Conservation (phyloP, 2,113 vertebrate genomes). For the Lamprologus callipterus region DNA sequence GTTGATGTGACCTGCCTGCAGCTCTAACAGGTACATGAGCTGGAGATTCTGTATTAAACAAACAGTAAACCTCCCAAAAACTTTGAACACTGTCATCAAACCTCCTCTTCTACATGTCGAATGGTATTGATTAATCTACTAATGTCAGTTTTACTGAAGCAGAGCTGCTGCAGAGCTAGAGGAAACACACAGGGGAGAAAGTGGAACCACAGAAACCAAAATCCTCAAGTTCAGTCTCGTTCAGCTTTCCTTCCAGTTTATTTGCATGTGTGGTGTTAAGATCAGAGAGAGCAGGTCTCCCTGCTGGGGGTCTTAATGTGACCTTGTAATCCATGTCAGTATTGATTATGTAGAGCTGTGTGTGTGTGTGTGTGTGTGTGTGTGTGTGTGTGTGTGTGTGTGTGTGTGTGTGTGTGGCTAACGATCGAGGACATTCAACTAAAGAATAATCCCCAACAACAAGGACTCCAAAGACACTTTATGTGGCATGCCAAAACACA, state of each 20-base stretch:
- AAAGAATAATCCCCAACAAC: background rate
- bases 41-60: background rate
- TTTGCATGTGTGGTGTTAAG: background rate
- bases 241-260: background rate
- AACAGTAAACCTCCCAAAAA: background rate
- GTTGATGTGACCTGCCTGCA: background rate
- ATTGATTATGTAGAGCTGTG: constrained; percentile 17
- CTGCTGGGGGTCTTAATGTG: constrained; percentile 3
- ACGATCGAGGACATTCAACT: background rate
- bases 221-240: background rate
- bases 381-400: background rate
- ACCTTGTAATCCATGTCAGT: constrained; percentile 7
- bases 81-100: background rate
- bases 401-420: background rate
- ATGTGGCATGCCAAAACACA: background rate
- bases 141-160: background rate
- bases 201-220: background rate
- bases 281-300: background rate
- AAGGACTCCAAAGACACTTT: background rate
- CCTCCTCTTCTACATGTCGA: rapidly evolving
- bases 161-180: rapidly evolving
- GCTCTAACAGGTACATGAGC: background rate
- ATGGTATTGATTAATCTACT: background rate
- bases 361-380: background rate
- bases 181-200: background rate